These are phyloP conservation scores for Carterocephalus palaemon DNA, from an alignment of 2,888 invertebrate species.

Conservation along the genomic window DNA sequence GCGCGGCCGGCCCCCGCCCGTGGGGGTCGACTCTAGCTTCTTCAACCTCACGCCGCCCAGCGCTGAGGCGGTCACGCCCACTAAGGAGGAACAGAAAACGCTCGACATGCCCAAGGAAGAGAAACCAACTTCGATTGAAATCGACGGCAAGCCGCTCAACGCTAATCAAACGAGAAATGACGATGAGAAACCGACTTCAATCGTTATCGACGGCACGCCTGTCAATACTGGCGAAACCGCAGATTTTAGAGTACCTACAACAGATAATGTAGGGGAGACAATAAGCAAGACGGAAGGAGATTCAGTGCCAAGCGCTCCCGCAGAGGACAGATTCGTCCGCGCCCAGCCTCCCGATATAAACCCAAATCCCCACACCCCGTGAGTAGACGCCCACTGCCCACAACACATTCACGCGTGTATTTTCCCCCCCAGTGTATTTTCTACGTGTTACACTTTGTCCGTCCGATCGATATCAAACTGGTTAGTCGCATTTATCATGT, in stretches of 20 bases:
- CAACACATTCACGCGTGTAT: conserved; percentile 32
- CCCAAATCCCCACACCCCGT: conserved; percentile 75
- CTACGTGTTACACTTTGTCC: conserved; percentile 18
- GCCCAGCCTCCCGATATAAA: conserved; percentile 62
- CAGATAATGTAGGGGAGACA: not conserved
- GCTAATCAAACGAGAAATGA: conserved; percentile 25
- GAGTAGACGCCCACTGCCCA: conserved; percentile 65
- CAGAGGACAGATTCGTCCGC: conserved; percentile 45
- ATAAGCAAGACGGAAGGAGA: not conserved
- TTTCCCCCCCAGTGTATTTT: conserved; percentile 16
- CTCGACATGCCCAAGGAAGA: not conserved
- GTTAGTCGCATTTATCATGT: no score
- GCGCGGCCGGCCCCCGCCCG: conserved; percentile 64
- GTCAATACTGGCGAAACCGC: conserved; percentile 40
- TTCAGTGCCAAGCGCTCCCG: conserved; percentile 1
- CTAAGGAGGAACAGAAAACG: conserved; percentile 38
- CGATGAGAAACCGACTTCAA: conserved; percentile 19
- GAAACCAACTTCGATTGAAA: conserved; percentile 9
- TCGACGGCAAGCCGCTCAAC: conserved; percentile 10
- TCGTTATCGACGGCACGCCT: no score
- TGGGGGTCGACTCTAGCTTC: conserved; percentile 59
- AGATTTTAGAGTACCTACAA: not conserved
- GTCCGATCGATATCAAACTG: conserved; percentile 16
- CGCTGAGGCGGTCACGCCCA: conserved; percentile 64
- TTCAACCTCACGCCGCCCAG: conserved; percentile 73